phyloP scores from a whole-genome alignment of 1,140 invertebrate genomes.

The Pissodes strobi region DNA sequence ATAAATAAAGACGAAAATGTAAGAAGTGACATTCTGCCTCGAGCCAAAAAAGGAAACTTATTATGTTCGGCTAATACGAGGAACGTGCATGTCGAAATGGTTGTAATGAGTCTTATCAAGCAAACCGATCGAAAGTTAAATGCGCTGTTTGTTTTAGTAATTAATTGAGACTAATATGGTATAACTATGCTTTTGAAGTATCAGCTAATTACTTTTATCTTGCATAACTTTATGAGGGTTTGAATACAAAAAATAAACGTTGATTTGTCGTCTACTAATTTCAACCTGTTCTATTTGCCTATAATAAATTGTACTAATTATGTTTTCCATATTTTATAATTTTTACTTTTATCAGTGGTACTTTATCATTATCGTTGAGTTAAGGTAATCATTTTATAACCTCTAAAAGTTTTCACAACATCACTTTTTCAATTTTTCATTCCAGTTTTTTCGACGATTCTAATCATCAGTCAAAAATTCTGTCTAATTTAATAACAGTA shows the following conservation, averaged over 20 bases:
- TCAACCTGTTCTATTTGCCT: background rate
- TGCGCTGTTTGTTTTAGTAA: background rate
- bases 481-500: too few relatives aligned
- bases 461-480: too few relatives aligned
- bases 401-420: too few relatives aligned
- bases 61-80: background rate
- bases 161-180: too few relatives aligned
- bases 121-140: background rate
- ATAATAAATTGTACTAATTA: background rate
- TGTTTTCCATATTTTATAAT: background rate
- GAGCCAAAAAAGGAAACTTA: background rate
- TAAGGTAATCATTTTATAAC: too few relatives aligned
- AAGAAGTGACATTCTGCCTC: background rate
- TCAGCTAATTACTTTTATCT: background rate
- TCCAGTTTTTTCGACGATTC: too few relatives aligned
- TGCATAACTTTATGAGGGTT: background rate
- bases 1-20: too few relatives aligned
- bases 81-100: background rate
- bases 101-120: slow-evolving; percentile 5
- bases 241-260: too few relatives aligned
- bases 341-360: too few relatives aligned
- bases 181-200: background rate
- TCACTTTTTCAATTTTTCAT: too few relatives aligned
- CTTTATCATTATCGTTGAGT: too few relatives aligned
- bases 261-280: too few relatives aligned